Percentiles rank a stretch among this genome's conserved stretches.
Evolutionary conservation across 2,113 vertebrate genomes (phyloP).

Genomic region (Chaetops frenatus): DNA sequence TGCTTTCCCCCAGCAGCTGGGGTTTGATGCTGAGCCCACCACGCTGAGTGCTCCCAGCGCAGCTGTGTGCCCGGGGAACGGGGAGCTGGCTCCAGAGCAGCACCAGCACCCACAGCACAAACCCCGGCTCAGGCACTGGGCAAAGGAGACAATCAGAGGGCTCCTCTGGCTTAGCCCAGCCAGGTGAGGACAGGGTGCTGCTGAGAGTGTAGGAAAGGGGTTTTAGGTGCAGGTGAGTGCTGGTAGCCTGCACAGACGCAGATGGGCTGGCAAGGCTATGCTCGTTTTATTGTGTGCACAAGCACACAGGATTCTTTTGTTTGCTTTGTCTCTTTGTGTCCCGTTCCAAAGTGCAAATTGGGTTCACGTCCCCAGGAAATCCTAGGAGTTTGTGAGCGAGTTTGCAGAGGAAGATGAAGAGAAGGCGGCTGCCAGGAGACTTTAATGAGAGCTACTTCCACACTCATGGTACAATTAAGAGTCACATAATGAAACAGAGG

Average conservation of each 20-base stretch:
- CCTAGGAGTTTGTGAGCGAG: neutral
- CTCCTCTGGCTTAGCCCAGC: neutral
- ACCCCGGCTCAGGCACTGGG: rapidly evolving
- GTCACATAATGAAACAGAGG: conserved; percentile 32
- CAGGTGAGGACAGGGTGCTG: neutral
- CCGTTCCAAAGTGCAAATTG: neutral
- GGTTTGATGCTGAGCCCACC: neutral
- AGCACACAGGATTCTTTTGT: neutral
- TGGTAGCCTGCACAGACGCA: neutral
- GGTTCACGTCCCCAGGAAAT: neutral
- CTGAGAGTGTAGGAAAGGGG: neutral
- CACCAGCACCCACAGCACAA: neutral
- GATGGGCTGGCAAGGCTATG: neutral
- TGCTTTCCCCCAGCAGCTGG: neutral
- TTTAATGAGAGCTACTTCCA: conserved; percentile 11
- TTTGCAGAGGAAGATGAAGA: neutral
- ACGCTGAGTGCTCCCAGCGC: neutral
- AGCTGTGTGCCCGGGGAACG: rapidly evolving
- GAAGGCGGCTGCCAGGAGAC: neutral
- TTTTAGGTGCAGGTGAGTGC: rapidly evolving
- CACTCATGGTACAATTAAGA: neutral
- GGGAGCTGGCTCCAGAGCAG: neutral
- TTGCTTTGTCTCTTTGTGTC: neutral
- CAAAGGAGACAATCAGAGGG: neutral
- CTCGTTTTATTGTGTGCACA: neutral